Percentiles rank a stretch among this genome's conserved stretches.
Evolutionary conservation across 2,797 vertebrate genomes (phyloP).

Genomic region (Podarcis siculus): DNA sequence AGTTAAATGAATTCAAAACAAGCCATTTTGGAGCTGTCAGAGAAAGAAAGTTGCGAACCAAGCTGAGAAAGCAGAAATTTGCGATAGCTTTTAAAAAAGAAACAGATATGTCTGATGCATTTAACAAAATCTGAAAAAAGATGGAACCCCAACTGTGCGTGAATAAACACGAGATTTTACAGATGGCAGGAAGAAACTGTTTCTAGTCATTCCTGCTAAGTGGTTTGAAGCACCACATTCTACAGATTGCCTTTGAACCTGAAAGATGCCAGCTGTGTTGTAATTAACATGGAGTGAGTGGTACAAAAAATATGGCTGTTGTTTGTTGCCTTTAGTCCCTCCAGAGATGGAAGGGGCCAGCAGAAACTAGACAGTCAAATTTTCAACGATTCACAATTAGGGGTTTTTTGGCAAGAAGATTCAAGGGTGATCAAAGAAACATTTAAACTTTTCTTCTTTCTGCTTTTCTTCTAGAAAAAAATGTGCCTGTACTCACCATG

Average conservation of each 20-base stretch:
- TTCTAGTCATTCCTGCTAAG: accelerated
- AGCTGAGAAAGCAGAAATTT: background rate
- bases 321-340: background rate
- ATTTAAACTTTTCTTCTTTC: too few relatives aligned
- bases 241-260: background rate
- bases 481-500: too few relatives aligned
- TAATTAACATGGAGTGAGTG: conserved; percentile 43
- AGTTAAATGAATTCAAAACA: background rate
- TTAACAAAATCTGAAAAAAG: background rate
- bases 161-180: background rate
- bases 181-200: conserved; percentile 10
- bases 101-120: background rate
- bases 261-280: conserved; percentile 34
- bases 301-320: conserved; percentile 42
- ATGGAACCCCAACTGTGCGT: background rate
- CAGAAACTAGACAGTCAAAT: conserved; percentile 35
- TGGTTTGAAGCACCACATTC: background rate
- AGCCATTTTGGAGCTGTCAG: background rate
- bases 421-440: too few relatives aligned
- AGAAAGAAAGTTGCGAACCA: background rate
- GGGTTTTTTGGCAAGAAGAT: background rate
- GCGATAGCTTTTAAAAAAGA: background rate
- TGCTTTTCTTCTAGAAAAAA: too few relatives aligned
- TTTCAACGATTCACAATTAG: conserved; percentile 28
- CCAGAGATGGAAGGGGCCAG: background rate